Percentiles rank a stretch among this genome's conserved stretches.
phyloP scores from a whole-genome alignment of 1,140 invertebrate species.

The Drosophila bocki region DNA sequence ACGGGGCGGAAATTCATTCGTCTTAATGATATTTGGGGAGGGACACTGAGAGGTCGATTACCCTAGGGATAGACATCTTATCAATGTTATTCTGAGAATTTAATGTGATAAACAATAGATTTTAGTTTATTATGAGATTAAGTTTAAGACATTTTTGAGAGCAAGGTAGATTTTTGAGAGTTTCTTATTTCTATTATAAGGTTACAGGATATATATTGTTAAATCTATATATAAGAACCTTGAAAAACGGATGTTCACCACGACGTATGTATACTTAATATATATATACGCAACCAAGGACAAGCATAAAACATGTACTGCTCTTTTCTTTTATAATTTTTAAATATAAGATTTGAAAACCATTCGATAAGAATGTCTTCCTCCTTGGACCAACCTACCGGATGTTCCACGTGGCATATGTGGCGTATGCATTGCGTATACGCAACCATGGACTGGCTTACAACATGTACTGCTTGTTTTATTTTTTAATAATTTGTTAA shows the following conservation, averaged over 20 bases:
- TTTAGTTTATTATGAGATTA: background rate
- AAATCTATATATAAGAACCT: too few relatives aligned
- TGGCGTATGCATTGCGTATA: constrained; percentile 49
- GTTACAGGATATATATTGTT: too few relatives aligned
- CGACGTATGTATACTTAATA: too few relatives aligned
- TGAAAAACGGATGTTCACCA: background rate
- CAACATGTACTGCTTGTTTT: background rate
- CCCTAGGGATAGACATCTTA: background rate
- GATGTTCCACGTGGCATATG: constrained; percentile 15
- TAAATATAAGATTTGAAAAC: too few relatives aligned
- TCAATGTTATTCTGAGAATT: background rate
- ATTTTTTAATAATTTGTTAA: background rate
- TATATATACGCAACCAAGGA: constrained; percentile 34
- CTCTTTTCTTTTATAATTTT: background rate
- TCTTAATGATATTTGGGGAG: constrained; percentile 19
- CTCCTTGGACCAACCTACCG: too few relatives aligned
- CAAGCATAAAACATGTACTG: constrained; percentile 31
- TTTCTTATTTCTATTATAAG: too few relatives aligned
- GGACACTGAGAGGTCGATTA: constrained; percentile 1
- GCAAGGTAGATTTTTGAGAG: background rate
- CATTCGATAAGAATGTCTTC: too few relatives aligned
- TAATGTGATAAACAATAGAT: background rate
- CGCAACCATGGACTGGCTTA: constrained; percentile 8
- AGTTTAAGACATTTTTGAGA: background rate
- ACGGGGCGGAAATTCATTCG: constrained; percentile 46